These are phyloP conservation scores for Cassiopea andromeda DNA, from an alignment of 30 jellyfish, hydroid and myxozoan genomes.

Conservation along the genomic window DNA sequence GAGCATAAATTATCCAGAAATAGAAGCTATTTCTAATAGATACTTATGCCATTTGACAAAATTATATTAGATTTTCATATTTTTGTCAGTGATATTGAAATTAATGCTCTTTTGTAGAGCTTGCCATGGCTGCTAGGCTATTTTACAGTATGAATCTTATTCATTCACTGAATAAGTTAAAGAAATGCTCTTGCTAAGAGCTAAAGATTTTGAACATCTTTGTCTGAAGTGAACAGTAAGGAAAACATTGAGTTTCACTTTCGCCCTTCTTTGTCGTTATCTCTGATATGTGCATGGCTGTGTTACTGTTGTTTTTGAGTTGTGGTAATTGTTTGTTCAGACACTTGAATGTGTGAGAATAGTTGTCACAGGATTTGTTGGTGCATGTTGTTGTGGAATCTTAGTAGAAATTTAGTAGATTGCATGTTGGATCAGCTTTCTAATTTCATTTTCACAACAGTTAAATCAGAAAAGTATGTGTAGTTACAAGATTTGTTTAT, in stretches of 20 bases:
- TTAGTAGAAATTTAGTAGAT: background rate
- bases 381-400: background rate
- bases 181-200: slow-evolving; percentile 57
- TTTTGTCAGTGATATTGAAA: slow-evolving; percentile 1
- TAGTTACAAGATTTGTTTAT: background rate
- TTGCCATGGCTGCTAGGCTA: slow-evolving; percentile 68
- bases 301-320: background rate
- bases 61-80: slow-evolving; percentile 9
- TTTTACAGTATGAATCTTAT: slow-evolving; percentile 52
- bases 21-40: background rate
- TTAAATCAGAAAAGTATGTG: background rate
- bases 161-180: slow-evolving; percentile 25
- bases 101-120: slow-evolving; percentile 61
- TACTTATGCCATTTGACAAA: background rate
- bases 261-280: background rate
- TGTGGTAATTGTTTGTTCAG: background rate
- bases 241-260: slow-evolving; percentile 32
- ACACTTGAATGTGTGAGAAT: background rate
- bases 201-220: slow-evolving; percentile 34
- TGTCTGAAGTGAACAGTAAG: slow-evolving; percentile 47
- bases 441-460: background rate
- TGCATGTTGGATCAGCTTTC: background rate
- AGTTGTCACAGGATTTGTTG: background rate
- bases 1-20: background rate
- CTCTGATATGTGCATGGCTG: background rate